Conservation (phyloP, 2,113 vertebrate genomes). For the Paedocypris sp. region DNA sequence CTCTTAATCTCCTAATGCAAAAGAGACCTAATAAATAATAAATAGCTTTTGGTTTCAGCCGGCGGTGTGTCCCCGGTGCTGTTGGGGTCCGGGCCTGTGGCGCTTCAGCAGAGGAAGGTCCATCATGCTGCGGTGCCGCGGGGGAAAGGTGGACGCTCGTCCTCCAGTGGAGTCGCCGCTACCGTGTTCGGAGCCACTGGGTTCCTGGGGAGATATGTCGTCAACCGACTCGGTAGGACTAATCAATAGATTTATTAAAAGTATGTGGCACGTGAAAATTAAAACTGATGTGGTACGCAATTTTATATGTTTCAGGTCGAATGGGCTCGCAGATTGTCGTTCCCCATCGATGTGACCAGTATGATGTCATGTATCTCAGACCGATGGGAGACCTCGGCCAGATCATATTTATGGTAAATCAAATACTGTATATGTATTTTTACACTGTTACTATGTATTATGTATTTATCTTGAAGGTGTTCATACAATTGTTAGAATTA, state of each 20-base stretch:
- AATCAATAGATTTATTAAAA: too few relatives aligned
- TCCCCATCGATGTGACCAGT: constrained; percentile 82
- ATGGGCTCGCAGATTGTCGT: constrained; percentile 84
- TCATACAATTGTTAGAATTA: too few relatives aligned
- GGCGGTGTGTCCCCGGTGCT: constrained; percentile 48
- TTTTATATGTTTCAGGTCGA: constrained; percentile 65
- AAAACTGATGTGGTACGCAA: too few relatives aligned
- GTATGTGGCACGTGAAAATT: too few relatives aligned
- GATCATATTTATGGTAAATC: constrained; percentile 78
- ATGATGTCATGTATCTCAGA: constrained; percentile 79
- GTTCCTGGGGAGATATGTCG: constrained; percentile 85
- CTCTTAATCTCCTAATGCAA: too few relatives aligned
- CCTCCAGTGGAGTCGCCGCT: constrained; percentile 82
- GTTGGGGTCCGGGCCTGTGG: constrained; percentile 44
- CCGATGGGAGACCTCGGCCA: constrained; percentile 95
- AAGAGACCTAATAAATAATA: too few relatives aligned
- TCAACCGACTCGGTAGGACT: constrained; percentile 78
- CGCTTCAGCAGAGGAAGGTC: constrained; percentile 61
- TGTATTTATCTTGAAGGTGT: too few relatives aligned
- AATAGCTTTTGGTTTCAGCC: constrained; percentile 44
- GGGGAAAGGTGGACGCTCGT: constrained; percentile 84
- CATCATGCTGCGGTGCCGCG: constrained; percentile 74
- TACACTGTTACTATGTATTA: too few relatives aligned
- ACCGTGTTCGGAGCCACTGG: constrained; percentile 94
- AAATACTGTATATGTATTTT: too few relatives aligned